Conservation (phyloP, 2,888 invertebrate genomes). For the Creontiades dilutus region DNA sequence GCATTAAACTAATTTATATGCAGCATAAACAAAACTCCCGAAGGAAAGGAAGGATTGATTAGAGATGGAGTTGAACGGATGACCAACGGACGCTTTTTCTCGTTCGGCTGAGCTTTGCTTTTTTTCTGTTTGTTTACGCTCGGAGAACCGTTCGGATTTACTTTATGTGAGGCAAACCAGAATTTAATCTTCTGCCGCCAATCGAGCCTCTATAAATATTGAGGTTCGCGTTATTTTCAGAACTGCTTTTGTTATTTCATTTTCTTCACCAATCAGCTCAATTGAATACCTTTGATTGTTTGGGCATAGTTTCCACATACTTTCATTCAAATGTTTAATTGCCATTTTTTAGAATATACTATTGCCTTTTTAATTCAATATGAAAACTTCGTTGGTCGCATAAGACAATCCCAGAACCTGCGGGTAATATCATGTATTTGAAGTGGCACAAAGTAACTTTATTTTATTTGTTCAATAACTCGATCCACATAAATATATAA, state of each 20-base stretch:
- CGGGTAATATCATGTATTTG: too few species aligned
- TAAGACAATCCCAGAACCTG: too few species aligned
- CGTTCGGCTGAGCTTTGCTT: not conserved
- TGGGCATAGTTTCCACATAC: not conserved
- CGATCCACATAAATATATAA: too few species aligned
- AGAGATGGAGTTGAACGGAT: slow-evolving; percentile 25
- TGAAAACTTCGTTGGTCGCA: too few species aligned
- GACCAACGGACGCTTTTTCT: not conserved
- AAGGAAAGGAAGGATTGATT: slow-evolving; percentile 29
- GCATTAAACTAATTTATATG: slow-evolving; percentile 42
- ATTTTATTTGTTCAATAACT: too few species aligned
- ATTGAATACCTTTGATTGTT: not conserved
- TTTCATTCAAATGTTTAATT: not conserved
- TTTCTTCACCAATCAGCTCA: not conserved
- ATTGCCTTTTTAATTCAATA: too few species aligned
- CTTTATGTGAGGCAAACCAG: slow-evolving; percentile 34
- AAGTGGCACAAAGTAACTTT: too few species aligned
- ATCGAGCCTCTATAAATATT: slow-evolving; percentile 39
- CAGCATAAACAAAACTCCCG: slow-evolving; percentile 45
- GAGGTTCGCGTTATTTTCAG: not conserved
- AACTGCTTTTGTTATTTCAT: not conserved
- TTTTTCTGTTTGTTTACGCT: slow-evolving; percentile 29
- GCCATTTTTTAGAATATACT: not conserved
- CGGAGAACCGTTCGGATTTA: slow-evolving; percentile 31
- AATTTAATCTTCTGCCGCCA: slow-evolving; percentile 46